phyloP scores from a whole-genome alignment of 1,140 invertebrate genomes.

The Calephelis virginiensis region DNA sequence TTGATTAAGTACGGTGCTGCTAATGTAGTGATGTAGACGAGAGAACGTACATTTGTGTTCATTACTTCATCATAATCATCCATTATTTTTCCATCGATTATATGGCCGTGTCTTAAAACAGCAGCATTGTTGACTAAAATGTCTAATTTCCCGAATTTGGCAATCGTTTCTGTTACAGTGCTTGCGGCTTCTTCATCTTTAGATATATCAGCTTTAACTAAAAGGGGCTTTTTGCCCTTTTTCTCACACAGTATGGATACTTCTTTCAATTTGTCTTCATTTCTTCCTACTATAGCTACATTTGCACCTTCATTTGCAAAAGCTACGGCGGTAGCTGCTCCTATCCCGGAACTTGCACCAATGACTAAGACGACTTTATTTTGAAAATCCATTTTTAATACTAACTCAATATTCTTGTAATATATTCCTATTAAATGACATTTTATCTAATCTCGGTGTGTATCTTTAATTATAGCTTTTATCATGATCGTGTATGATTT shows the following conservation, averaged over 20 bases:
- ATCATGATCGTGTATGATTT: too few relatives aligned
- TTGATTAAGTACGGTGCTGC: slow-evolving; percentile 15
- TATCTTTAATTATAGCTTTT: too few relatives aligned
- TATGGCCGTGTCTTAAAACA: neutral
- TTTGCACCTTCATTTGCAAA: slow-evolving; percentile 23
- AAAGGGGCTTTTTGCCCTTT: slow-evolving; percentile 9
- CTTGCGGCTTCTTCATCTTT: slow-evolving; percentile 21
- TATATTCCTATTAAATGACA: too few relatives aligned
- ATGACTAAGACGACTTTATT: slow-evolving; percentile 26
- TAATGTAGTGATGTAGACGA: neutral
- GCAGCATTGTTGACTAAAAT: slow-evolving; percentile 31
- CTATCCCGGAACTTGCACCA: slow-evolving; percentile 24
- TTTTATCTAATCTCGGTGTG: too few relatives aligned
- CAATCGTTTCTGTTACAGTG: slow-evolving; percentile 20
- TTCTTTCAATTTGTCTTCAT: slow-evolving; percentile 25
- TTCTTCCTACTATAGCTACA: slow-evolving; percentile 28
- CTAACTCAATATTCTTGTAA: too few relatives aligned
- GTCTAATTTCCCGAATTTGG: slow-evolving; percentile 24
- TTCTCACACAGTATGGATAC: slow-evolving; percentile 16
- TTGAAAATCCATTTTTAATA: slow-evolving; percentile 17
- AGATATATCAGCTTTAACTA: slow-evolving; percentile 27
- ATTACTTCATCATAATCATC: slow-evolving; percentile 4
- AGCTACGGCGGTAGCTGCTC: slow-evolving; percentile 18
- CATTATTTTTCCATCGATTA: slow-evolving; percentile 20
- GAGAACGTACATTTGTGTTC: slow-evolving; percentile 17